Evolutionary conservation across 2,113 vertebrate species (phyloP).

Genomic region (Aegypius monachus): DNA sequence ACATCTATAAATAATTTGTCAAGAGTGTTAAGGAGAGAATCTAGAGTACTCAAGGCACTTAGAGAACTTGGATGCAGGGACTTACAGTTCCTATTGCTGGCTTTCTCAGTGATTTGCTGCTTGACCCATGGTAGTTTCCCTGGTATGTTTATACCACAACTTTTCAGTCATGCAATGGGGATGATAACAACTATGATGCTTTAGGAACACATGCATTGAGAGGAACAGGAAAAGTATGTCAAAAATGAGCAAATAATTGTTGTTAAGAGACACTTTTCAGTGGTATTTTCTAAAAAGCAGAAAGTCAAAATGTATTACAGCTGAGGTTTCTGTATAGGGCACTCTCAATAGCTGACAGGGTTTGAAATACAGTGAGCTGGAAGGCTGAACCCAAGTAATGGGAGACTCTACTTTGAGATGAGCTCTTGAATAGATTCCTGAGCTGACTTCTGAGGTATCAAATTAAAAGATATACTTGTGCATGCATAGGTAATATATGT

Average conservation of each 20-base stretch:
- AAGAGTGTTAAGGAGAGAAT: constrained; percentile 57
- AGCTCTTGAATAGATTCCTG: background rate
- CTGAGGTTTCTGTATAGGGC: background rate
- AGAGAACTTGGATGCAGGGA: constrained; percentile 42
- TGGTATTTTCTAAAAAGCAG: background rate
- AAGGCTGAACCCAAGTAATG: background rate
- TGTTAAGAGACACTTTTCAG: background rate
- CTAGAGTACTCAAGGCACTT: constrained; percentile 48
- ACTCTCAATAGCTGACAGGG: background rate
- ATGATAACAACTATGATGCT: background rate
- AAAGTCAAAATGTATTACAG: background rate
- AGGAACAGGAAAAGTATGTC: background rate
- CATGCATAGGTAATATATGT: background rate
- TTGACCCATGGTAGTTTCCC: constrained; percentile 18
- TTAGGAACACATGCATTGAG: background rate
- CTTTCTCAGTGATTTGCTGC: constrained; percentile 45
- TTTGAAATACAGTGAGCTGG: background rate
- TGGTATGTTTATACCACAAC: background rate
- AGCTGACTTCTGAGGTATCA: background rate
- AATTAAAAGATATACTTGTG: background rate
- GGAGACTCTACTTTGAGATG: background rate
- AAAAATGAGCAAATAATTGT: background rate
- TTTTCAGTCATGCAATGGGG: background rate
- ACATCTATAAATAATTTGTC: constrained; percentile 79
- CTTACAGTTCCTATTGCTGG: constrained; percentile 17